A percentile compares a stretch with the other conserved stretches of the same genome.
Evolutionary conservation across 2,797 vertebrate species (phyloP).

Genomic region (Coccyzus lansbergi): DNA sequence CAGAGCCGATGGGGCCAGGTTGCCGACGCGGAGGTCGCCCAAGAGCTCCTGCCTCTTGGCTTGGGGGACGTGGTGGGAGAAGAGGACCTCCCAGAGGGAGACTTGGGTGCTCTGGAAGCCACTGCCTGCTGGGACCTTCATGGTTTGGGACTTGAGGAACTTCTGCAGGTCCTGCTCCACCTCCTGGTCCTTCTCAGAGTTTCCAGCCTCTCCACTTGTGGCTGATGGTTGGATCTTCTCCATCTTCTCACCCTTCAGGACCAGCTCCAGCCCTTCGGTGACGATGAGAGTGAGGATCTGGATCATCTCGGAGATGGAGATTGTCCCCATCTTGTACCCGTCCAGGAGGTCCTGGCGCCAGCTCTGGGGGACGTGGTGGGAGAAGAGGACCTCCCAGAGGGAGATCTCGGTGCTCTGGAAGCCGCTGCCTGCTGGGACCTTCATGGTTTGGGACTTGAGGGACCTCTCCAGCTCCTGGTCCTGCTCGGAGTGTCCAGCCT

Average conservation of each 20-base stretch:
- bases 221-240: conserved; percentile 75
- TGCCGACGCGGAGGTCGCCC: too few relatives aligned
- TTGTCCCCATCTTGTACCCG: background rate
- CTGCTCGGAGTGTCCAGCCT: conserved; percentile 83
- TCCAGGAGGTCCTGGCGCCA: conserved; percentile 73
- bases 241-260: conserved; percentile 36
- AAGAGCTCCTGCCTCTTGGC: too few relatives aligned
- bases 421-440: conserved; percentile 67
- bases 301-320: conserved; percentile 50
- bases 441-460: too few relatives aligned
- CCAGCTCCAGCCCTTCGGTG: too few relatives aligned
- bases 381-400: conserved; percentile 5
- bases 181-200: conserved; percentile 49
- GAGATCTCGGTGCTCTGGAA: conserved; percentile 51
- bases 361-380: conserved; percentile 72
- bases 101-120: too few relatives aligned
- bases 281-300: conserved; percentile 52
- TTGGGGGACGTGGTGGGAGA: too few relatives aligned
- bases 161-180: too few relatives aligned
- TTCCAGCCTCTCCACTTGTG: conserved; percentile 73
- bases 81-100: too few relatives aligned
- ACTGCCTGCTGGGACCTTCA: too few relatives aligned
- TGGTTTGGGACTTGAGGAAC: too few relatives aligned
- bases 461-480: background rate
- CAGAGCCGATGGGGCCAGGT: too few relatives aligned